Evolutionary conservation across 1,140 invertebrate genomes (phyloP), one percentile per base, ranked within the genome.

Genomic region (Apis mellifera): DNA sequence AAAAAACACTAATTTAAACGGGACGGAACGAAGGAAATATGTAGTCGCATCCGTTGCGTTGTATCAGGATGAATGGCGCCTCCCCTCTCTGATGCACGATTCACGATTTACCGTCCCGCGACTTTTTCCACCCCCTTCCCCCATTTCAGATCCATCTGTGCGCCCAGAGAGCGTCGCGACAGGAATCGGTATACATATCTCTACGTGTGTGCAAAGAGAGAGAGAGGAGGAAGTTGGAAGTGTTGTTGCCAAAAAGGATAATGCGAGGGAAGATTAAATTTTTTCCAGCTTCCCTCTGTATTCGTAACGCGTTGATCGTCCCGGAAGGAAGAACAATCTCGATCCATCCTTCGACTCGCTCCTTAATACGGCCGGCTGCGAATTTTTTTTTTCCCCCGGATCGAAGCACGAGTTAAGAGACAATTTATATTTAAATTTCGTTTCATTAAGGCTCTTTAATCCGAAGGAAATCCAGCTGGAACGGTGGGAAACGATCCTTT

Each of bases 1-100:
- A 78, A 91, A 92, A 92, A 92, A 92, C 87, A 90, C 91, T 92
- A 91, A 93, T 93, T 92, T 92, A 91, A 93, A 92, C 88, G 90
- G 84, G 91, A 91, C 91, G 90, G 84, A 92, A 91, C 91, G 90
- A 91, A 93, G 90, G 89, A 93, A 93, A 93, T 93, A 92, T 92
- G 90, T 90, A 92, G 89, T 92, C 89, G 87, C 89, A 89, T 92
- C 90, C 90, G 89, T n/a, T 76, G 87, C 92, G n/a, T n/a, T n/a
- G 86, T 90, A 92, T 91, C 90, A 89, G 88, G 83, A 92, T 90
- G 90, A 90, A 92, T 93, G 88, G 89, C 85, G 81, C 88, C 72
- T n/a, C 85, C 81, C 84, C 70, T 83, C 83, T 87, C 89, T 85
- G 87, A 86, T 88, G 85, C 57, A 21, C 86, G 86, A 91, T 89